These are phyloP conservation scores for Lophochroa leadbeateri DNA, from an alignment of 2,113 vertebrate genomes.

Conservation along the genomic window DNA sequence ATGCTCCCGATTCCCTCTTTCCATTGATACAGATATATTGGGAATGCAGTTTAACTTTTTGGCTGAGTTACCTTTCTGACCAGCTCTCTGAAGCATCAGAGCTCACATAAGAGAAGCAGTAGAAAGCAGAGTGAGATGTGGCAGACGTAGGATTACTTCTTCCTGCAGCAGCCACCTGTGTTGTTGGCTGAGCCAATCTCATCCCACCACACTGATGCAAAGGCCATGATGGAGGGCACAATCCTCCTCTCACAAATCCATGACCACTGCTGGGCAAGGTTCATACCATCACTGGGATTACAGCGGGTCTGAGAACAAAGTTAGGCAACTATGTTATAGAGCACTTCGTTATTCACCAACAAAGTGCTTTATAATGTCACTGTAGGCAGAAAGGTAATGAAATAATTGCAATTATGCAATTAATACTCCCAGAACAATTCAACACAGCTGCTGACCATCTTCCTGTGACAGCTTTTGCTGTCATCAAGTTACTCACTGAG, in stretches of 20 bases:
- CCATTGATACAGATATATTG: not conserved
- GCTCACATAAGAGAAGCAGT: not conserved
- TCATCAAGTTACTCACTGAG: not conserved
- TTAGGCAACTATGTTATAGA: not conserved
- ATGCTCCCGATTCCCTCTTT: not conserved
- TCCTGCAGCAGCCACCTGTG: not conserved
- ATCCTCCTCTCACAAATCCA: not conserved
- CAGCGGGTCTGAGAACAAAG: not conserved
- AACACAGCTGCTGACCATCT: not conserved
- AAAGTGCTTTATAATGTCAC: not conserved
- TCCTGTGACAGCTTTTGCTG: constrained; percentile 14
- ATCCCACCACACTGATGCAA: not conserved
- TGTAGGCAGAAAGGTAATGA: not conserved
- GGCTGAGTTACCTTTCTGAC: not conserved
- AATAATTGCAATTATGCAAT: not conserved
- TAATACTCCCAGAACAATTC: not conserved
- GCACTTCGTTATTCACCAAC: not conserved
- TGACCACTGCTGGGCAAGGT: not conserved
- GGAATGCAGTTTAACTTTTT: not conserved
- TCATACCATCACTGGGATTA: not conserved
- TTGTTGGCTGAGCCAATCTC: not conserved
- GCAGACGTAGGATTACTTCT: not conserved
- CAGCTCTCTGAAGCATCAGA: not conserved
- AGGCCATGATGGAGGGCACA: not conserved
- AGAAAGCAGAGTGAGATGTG: not conserved